A percentile compares a stretch with the other conserved stretches of the same genome.
These are phyloP conservation scores for Notarius lentiginosus DNA, from an alignment of 2,113 vertebrate genomes.

Conservation along the genomic window DNA sequence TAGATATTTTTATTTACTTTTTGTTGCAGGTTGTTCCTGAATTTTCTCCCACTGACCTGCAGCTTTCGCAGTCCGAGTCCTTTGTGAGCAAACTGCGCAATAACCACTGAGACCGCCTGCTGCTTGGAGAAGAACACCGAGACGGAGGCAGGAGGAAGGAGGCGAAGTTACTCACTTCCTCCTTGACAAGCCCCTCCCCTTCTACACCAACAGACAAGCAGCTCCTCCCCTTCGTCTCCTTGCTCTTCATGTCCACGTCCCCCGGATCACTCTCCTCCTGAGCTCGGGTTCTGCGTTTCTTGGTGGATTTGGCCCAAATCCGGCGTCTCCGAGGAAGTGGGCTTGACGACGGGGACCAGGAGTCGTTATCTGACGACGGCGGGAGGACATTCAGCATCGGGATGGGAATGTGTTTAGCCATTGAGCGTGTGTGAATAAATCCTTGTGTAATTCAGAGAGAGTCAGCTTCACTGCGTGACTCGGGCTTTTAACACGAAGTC, in stretches of 20 bases:
- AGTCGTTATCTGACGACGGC: constrained; percentile 72
- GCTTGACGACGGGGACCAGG: constrained; percentile 74
- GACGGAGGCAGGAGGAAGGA: constrained; percentile 62
- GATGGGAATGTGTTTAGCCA: constrained; percentile 64
- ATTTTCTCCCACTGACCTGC: constrained; percentile 71
- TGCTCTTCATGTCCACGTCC: background rate
- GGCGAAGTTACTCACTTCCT: constrained; percentile 48
- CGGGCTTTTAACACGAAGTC: background rate
- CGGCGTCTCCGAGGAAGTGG: constrained; percentile 56
- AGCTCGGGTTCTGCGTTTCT: constrained; percentile 9
- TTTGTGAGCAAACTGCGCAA: constrained; percentile 72
- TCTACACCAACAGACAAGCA: background rate
- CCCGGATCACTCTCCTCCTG: background rate
- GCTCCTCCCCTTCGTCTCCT: constrained; percentile 6
- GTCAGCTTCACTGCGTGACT: background rate
- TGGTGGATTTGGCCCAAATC: constrained; percentile 48
- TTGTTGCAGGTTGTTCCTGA: background rate
- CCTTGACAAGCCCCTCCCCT: background rate
- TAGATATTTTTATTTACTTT: background rate
- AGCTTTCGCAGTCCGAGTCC: constrained; percentile 72
- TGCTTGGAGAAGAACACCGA: constrained; percentile 68
- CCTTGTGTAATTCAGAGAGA: background rate
- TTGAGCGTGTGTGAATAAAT: background rate
- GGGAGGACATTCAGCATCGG: constrained; percentile 71
- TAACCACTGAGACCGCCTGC: constrained; percentile 72